Base-by-base conservation (phyloP, 1,140 invertebrate genomes). In the Asobara japonica region DNA sequence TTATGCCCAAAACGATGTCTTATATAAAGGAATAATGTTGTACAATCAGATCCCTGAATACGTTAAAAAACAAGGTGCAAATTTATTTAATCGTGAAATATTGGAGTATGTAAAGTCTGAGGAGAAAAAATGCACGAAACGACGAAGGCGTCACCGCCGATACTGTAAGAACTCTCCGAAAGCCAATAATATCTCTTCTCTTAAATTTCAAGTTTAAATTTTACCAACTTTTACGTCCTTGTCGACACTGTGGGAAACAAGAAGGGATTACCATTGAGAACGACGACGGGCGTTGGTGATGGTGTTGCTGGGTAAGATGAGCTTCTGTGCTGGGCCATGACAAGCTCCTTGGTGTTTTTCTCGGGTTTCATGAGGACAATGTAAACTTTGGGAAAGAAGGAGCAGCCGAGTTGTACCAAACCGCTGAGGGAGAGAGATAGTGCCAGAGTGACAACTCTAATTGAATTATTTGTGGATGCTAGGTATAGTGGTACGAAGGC, bases 401-500 rank as follows among this genome's bases (percentile, higher is more conserved):
- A 83, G 71, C 90, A 91, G 3, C 81, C 82, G 10, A 90, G 75
- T 69, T 89, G 89, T 0, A 89, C 89, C 38, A 89, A 74, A 0
- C 85, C 89, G 74, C 88, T 89, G 5, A 91, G 76, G 0, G 89
- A 90, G 0, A 91, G 81, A 0, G 90, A 89, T 1, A 90, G 84
- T 8, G 89, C 89, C 7, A 91, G 80, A 0, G 90, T 91, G 3
- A 91, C 86, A 0, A 89, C 84, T 18, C 89, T 82, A 11, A 91
- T 88, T 3, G 82, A 81, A 65, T 81, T 94, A 88, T 83, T 93
- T 6, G 76, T 77, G 0, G 81, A 83, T 1, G 78, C 78, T 2
- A 84, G 56, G 18, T 82, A 94, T 5, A 94, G 90, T 1, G 93
- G 92, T 6, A 93, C 90, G 78, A 93, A 94, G 8, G 92, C 91